Evolutionary conservation across 2,797 vertebrate species (phyloP), one percentile per base, ranked within the genome.

Genomic region (Threskiornis aethiopicus): DNA sequence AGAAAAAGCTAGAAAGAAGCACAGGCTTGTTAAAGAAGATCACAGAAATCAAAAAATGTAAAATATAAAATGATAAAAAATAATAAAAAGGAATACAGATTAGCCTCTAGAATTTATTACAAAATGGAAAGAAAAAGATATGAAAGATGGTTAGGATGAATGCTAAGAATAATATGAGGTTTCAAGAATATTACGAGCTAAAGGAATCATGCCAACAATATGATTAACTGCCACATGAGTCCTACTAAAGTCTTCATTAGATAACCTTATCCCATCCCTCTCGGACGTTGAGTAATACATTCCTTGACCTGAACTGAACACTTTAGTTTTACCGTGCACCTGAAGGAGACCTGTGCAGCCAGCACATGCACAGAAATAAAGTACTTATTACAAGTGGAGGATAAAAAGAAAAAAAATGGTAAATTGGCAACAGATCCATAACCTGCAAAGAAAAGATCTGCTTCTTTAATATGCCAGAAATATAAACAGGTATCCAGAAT

Each of bases 221-320:
- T 24, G 29, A 93, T 17, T 18, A 39, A 95, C 21, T 49, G 84
- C 62, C 89, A 57, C 70, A 4, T 4, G 55, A 51, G 71, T 47
- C 35, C 84, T 55, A 14, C 49, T 66, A 28, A 76, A 87, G 46
- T 5, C 16, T 11, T 54, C 66, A 39, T 61, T 3, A 59, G 59
- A 61, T 5, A 71, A 62, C 13, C 37, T 78, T 18, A 57, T 1
- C 47, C 86, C 65, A 37, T 20, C 61, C 24, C 49, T 61, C 15
- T 44, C 0, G 0, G n/a, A 52, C 2, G 0, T 0, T 9, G 29
- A 84, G 54, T 1, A 18, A 89, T 26, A 31, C 42, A 7, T 54
- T 57, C 62, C 57, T 33, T 54, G 67, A 62, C 55, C 84, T 16
- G 20, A 82, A 61, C 1, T 4, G 11, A 84, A 58, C 0, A 0